Evolutionary conservation across 1,140 invertebrate species (phyloP).

Genomic region (Radopholus similis): DNA sequence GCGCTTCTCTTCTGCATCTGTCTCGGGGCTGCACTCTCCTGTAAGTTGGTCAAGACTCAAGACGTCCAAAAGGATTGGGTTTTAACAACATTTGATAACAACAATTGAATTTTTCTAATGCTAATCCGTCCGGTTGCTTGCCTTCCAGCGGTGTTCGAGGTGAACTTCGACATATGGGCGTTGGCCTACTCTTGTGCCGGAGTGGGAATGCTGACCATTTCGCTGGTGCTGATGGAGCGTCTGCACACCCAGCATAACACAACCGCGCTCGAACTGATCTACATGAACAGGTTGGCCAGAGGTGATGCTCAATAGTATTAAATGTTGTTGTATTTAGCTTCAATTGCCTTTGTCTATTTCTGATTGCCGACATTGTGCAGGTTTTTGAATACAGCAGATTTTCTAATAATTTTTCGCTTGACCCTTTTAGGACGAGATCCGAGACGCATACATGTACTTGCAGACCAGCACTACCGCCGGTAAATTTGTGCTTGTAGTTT

Average conservation of each 20-base stretch:
- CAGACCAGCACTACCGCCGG: background rate
- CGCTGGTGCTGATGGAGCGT: constrained; percentile 63
- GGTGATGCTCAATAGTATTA: too few relatives aligned
- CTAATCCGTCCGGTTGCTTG: constrained; percentile 4
- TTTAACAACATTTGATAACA: background rate
- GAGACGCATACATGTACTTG: constrained; percentile 40
- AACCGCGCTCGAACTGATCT: constrained; percentile 28
- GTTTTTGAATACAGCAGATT: constrained; percentile 42
- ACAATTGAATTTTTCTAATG: background rate
- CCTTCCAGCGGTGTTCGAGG: constrained; percentile 62
- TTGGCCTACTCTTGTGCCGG: constrained; percentile 63
- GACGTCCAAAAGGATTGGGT: too few relatives aligned
- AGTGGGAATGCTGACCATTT: constrained; percentile 63
- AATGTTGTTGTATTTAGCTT: too few relatives aligned
- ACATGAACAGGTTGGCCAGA: too few relatives aligned
- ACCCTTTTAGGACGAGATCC: constrained; percentile 32
- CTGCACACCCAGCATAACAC: constrained; percentile 35
- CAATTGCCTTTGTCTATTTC: constrained; percentile 40
- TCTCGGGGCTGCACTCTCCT: constrained; percentile 35
- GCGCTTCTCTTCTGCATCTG: constrained; percentile 23
- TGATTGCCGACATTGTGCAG: constrained; percentile 53
- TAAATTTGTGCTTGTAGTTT: background rate
- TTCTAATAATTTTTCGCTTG: background rate
- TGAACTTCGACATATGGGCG: constrained; percentile 62
- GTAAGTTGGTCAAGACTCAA: constrained; percentile 20